phyloP scores from a whole-genome alignment of 2,888 invertebrate species.

The Micoletzkya japonica region DNA sequence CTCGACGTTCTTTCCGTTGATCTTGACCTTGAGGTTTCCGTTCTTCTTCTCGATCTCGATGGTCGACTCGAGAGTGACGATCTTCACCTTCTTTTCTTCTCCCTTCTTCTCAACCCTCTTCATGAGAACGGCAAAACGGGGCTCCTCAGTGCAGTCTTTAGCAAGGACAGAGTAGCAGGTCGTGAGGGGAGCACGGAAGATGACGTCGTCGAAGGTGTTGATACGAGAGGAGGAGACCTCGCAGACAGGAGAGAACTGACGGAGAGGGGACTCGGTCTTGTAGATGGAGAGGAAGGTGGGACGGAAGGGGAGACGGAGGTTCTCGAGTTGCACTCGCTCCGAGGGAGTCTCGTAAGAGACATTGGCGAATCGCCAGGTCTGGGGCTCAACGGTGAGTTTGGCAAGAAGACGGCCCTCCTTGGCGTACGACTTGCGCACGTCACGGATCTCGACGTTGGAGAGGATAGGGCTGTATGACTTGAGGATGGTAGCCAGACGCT shows the following conservation, averaged over 20 bases:
- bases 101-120: constrained; percentile 51
- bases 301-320: constrained; percentile 36
- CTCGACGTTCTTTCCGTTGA: constrained; percentile 46
- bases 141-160: constrained; percentile 65
- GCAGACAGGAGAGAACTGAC: constrained; percentile 32
- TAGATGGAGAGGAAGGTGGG: constrained; percentile 26
- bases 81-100: constrained; percentile 39
- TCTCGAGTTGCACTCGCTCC: constrained; percentile 39
- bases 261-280: constrained; percentile 19
- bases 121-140: constrained; percentile 64
- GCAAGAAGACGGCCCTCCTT: constrained; percentile 26
- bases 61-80: constrained; percentile 32
- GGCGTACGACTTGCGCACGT: neutral
- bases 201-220: constrained; percentile 60
- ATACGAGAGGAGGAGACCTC: constrained; percentile 41
- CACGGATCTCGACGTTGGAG: constrained; percentile 22
- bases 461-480: constrained; percentile 49
- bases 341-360: constrained; percentile 51
- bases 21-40: constrained; percentile 32
- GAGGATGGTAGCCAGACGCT: constrained; percentile 43
- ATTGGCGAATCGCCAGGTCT: constrained; percentile 49
- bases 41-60: constrained; percentile 32
- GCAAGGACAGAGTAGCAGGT: constrained; percentile 65
- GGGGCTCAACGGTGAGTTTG: constrained; percentile 54
- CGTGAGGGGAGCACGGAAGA: constrained; percentile 53